Percentiles rank a stretch among this genome's conserved stretches.
These are phyloP conservation scores for Polymixis flavicincta DNA, from an alignment of 2,888 invertebrate genomes.

Conservation along the genomic window DNA sequence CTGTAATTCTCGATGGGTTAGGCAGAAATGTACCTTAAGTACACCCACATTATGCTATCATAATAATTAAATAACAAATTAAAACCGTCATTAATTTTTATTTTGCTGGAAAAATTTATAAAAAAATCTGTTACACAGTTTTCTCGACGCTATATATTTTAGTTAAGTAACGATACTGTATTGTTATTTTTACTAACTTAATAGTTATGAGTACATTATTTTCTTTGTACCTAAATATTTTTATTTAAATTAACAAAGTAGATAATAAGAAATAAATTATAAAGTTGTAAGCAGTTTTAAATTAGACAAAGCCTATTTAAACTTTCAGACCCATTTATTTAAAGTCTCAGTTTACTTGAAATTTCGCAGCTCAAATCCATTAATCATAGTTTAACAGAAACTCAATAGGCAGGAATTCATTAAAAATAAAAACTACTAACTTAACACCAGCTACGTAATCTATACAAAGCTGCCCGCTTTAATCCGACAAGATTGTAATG, in stretches of 20 bases:
- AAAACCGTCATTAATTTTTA: background rate
- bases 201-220: too few species aligned
- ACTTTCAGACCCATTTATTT: constrained; percentile 24
- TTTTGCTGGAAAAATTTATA: background rate
- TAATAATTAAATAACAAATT: background rate
- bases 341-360: constrained; percentile 42
- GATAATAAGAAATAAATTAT: background rate
- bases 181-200: background rate
- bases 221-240: background rate
- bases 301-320: constrained; percentile 12
- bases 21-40: too few species aligned
- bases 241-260: background rate
- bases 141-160: background rate
- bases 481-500: constrained; percentile 67
- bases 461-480: constrained; percentile 65
- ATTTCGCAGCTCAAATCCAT: constrained; percentile 43
- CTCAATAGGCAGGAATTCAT: constrained; percentile 61
- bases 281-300: background rate
- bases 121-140: background rate
- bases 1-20: too few species aligned
- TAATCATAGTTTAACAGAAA: constrained; percentile 62
- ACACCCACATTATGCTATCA: too few species aligned
- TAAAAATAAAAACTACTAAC: constrained; percentile 61
- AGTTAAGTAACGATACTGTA: background rate
- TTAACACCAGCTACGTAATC: constrained; percentile 63